phyloP scores from a whole-genome alignment of 1,140 invertebrate species.

The Probaryconus sp. region DNA sequence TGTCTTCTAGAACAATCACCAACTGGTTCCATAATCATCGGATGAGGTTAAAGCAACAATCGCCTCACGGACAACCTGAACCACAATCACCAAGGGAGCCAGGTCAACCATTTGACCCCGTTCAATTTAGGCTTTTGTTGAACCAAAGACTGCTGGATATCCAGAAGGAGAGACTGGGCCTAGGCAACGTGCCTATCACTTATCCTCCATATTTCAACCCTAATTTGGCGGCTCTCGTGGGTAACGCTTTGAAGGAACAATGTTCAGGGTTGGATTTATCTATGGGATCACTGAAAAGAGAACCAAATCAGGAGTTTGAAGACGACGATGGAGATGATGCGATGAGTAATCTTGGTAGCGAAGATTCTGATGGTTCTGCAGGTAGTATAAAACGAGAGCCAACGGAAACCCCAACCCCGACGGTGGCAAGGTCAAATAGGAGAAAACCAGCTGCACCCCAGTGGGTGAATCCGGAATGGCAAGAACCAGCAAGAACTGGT shows the following conservation, averaged over 20 bases:
- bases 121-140: conserved; percentile 91
- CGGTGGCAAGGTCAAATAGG: conserved; percentile 81
- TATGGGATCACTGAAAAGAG: conserved; percentile 87
- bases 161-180: conserved; percentile 88
- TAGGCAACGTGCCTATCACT: conserved; percentile 84
- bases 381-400: conserved; percentile 79
- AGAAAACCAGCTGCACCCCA: conserved; percentile 96
- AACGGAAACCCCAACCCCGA: conserved; percentile 78
- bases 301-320: conserved; percentile 84
- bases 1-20: conserved; percentile 97
- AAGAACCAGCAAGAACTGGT: conserved; percentile 81
- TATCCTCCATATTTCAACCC: conserved; percentile 88
- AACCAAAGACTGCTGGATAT: conserved; percentile 92
- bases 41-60: conserved; percentile 96
- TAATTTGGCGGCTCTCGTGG: conserved; percentile 84
- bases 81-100: conserved; percentile 85
- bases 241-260: conserved; percentile 85
- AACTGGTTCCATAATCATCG: conserved; percentile 99
- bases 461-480: conserved; percentile 97
- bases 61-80: conserved; percentile 84
- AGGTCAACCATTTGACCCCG: conserved; percentile 90
- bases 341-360: conserved; percentile 87
- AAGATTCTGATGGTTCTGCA: conserved; percentile 82
- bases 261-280: conserved; percentile 88
- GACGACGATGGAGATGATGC: conserved; percentile 86